Percentiles rank a stretch among this genome's conserved stretches.
Conservation (phyloP, 2,797 vertebrate genomes). For the Lithobates sylvaticus region DNA sequence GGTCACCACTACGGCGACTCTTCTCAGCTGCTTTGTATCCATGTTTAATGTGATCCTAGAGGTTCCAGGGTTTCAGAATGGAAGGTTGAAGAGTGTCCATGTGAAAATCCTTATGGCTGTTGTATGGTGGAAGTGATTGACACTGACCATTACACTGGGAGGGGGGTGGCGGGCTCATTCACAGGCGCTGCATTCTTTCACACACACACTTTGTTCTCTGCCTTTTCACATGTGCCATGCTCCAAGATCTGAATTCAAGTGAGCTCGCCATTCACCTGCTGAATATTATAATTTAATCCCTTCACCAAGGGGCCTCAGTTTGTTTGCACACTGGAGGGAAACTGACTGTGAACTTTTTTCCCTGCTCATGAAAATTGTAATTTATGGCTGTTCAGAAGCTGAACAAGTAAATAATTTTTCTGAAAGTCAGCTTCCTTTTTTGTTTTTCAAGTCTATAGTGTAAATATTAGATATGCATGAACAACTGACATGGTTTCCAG, state of each 20-base stretch:
- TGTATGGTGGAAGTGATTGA: constrained; percentile 42
- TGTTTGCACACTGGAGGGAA: constrained; percentile 25
- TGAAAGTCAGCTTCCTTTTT: background rate
- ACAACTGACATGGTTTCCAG: background rate
- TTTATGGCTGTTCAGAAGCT: background rate
- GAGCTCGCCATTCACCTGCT: constrained; percentile 20
- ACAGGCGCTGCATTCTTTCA: constrained; percentile 45
- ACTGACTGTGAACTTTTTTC: background rate
- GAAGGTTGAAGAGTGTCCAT: background rate
- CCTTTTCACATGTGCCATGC: constrained; percentile 22
- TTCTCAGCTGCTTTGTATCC: background rate
- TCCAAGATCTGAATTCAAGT: constrained; percentile 39
- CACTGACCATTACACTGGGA: constrained; percentile 37
- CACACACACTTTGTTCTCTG: constrained; percentile 33
- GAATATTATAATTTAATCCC: constrained; percentile 28
- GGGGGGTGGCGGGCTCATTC: constrained; percentile 24
- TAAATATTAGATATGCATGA: background rate
- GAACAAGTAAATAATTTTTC: background rate
- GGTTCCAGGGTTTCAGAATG: too few species aligned
- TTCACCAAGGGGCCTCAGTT: constrained; percentile 7
- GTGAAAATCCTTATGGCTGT: constrained; percentile 14
- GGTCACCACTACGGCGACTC: background rate
- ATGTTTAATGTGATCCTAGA: background rate
- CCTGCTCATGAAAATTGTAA: background rate
- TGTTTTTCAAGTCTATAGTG: background rate